Evolutionary conservation across 2,888 invertebrate genomes (phyloP), one percentile per base, ranked within the genome.

Genomic region (Ennomos erosarius): DNA sequence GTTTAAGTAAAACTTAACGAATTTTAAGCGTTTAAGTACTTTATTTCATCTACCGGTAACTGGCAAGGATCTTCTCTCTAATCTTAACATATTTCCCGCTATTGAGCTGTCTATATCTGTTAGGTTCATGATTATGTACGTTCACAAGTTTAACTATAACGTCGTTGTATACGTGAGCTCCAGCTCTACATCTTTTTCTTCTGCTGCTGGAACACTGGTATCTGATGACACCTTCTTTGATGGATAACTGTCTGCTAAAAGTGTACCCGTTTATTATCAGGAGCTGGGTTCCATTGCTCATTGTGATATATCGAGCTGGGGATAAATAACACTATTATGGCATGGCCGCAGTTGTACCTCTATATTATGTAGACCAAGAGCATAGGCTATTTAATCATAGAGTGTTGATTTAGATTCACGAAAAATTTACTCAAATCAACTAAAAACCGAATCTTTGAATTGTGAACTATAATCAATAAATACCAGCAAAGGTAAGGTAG

Each of bases 221-320:
- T 26, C 59, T 44, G 3, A 46, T 38, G 11, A n/a, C 45, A 0
- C 36, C 48, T 33, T 40, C 33, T 53, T 46, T 62, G 11, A 26
- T 47, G 34, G 34, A 49, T 10, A 33, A 11, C 12, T 48, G 48
- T 33, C 26, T 48, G 39, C 48, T 33, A 16, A 38, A 48, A 9
- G 55, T 50, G 42, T 57, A 62, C 34, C 47, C 45, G 11, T 59
- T 34, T n/a, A 59, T 34, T 16, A 43, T 10, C 10, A 65, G 46
- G 13, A 60, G 38, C 16, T 5, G 51, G 1, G 40, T 16, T 34
- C 65, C 65, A 3, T 51, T 57, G 5, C 10, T 10, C 8, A 49
- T 16, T 5, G 42, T 48, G 6, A 65, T 59, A 39, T 36, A 65
- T 34, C 47, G 33, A 11, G 55, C 64, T 62, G 9, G 9, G 47